Evolutionary conservation across 2,797 vertebrate species (phyloP).

Genomic region (Rhinatrema bivittatum): DNA sequence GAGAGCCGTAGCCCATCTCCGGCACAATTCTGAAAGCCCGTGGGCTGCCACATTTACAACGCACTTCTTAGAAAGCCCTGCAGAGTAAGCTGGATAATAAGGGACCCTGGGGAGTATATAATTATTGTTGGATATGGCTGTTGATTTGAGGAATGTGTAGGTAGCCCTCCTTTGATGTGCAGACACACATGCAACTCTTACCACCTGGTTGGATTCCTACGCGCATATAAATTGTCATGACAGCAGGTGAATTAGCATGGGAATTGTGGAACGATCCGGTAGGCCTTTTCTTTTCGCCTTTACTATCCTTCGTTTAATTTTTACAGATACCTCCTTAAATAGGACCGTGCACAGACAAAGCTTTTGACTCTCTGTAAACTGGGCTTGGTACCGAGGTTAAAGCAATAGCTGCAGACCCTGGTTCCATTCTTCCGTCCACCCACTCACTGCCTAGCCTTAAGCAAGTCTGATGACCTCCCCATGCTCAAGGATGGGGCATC

Average conservation of each 20-base stretch:
- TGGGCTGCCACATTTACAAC: too few relatives aligned
- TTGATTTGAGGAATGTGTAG: slow-evolving; percentile 25
- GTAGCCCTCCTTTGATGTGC: slow-evolving; percentile 52
- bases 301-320: slow-evolving; percentile 47
- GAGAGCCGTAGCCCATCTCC: too few relatives aligned
- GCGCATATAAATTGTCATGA: slow-evolving; percentile 37
- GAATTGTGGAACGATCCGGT: slow-evolving; percentile 35
- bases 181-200: slow-evolving; percentile 27
- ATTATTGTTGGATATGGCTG: slow-evolving; percentile 30
- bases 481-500: too few relatives aligned
- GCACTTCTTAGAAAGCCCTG: too few relatives aligned
- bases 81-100: too few relatives aligned
- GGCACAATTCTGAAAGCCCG: too few relatives aligned
- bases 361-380: too few relatives aligned
- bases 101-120: slow-evolving; percentile 26
- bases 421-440: too few relatives aligned
- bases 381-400: too few relatives aligned
- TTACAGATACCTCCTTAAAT: rapidly evolving
- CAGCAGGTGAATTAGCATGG: slow-evolving; percentile 43
- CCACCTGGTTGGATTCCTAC: slow-evolving; percentile 26
- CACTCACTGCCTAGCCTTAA: too few relatives aligned
- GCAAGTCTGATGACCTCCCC: too few relatives aligned
- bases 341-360: rapidly evolving
- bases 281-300: slow-evolving; percentile 29
- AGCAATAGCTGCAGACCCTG: too few relatives aligned